Base-by-base conservation (phyloP, 2,113 vertebrate species). In the Corydoras maculifer region DNA sequence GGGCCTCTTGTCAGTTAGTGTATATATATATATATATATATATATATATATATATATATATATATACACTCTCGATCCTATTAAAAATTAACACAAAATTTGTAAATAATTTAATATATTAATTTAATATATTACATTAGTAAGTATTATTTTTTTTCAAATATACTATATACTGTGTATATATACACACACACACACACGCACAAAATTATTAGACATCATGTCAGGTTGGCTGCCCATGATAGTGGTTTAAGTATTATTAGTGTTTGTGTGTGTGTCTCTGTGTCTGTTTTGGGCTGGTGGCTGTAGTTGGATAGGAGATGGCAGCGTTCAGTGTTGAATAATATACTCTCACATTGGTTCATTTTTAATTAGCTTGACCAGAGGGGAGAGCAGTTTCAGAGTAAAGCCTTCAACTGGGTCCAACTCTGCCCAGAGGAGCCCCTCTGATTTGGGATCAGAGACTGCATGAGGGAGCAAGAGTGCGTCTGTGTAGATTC, bases 311-410 rank as follows among this genome's bases (percentile, higher is more conserved):
- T 82, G 79, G 78, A 72, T 77, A 75, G 81, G 84, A 84, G 74
- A 74, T 82, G 79, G 81, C 83, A 84, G 69, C 78, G 81, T 80
- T 80, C 29, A 29, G 70, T 82, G 75, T 70, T 88, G 81, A 89
- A 87, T 89, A 81, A 86, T 85, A 89, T 79, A 87, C 77, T 81
- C 82, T 84, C 82, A 82, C 78, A 84, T 86, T 82, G 80, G 69
- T 69, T 85, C 86, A 84, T 78, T 82, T 78, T 85, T 88, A 87
- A 88, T 88, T 86, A 90, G 82, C 69, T 65, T 15, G 15, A 81
- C 78, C 64, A 53, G 2, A 72, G 43, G 32, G 25, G 58, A 67
- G 62, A 13, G 43, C 58, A 65, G 66, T 68, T 82, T 72, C 78
- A 79, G 81, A 79, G 58, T 76, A 58, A 66, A 67, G 76, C 82